These are phyloP conservation scores for Uropetala carovei DNA, from an alignment of 2,888 invertebrate genomes.

Conservation along the genomic window DNA sequence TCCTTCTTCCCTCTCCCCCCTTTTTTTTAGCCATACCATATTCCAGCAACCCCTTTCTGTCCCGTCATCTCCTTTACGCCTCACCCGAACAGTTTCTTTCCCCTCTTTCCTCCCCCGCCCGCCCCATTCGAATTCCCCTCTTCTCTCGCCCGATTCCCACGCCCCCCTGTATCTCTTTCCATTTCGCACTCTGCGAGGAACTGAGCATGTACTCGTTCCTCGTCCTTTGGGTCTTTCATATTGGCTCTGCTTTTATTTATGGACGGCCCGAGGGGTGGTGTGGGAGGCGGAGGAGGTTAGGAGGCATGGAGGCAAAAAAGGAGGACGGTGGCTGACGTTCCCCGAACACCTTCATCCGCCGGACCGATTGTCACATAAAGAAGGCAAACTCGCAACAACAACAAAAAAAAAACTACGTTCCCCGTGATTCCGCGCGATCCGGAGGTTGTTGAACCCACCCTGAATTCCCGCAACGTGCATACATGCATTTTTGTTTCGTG, in stretches of 20 bases:
- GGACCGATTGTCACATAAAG: constrained; percentile 41
- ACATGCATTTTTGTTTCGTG: background rate
- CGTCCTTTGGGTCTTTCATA: background rate
- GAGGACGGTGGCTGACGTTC: background rate
- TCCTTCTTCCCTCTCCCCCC: background rate
- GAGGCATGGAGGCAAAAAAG: background rate
- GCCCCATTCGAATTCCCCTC: background rate
- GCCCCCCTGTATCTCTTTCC: background rate
- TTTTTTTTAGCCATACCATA: background rate
- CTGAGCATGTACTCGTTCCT: background rate
- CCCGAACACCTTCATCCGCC: constrained; percentile 29
- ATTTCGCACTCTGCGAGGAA: background rate
- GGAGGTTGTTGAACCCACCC: background rate
- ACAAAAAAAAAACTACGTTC: background rate
- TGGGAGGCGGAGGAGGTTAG: background rate
- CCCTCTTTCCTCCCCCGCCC: background rate
- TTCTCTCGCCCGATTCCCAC: background rate
- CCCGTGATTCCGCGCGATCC: background rate
- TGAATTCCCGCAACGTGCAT: background rate
- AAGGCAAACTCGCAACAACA: background rate
- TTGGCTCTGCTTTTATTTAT: constrained; percentile 31
- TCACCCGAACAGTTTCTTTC: too few relatives aligned
- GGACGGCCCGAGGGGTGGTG: background rate
- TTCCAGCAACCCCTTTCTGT: background rate
- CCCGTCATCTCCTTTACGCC: background rate